phyloP scores from a whole-genome alignment of 2,797 vertebrate genomes.

The Aplochiton taeniatus region DNA sequence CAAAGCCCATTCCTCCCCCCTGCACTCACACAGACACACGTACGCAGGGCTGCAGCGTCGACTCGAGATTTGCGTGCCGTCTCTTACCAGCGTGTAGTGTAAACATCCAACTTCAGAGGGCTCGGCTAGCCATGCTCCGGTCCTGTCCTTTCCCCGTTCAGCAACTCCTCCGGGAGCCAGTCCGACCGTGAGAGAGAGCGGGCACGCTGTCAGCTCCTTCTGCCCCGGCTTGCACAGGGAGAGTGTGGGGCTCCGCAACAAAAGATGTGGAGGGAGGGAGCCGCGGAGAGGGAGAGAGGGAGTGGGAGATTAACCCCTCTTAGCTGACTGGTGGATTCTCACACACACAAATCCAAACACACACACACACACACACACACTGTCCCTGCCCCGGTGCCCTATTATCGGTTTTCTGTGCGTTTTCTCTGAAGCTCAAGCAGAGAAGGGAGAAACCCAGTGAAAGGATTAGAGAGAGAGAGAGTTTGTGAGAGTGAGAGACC shows the following conservation, averaged over 20 bases:
- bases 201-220: slow-evolving; percentile 62
- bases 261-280: slow-evolving; percentile 59
- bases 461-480: slow-evolving; percentile 47
- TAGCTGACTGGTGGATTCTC: slow-evolving; percentile 58
- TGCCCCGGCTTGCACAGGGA: slow-evolving; percentile 57
- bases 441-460: slow-evolving; percentile 45
- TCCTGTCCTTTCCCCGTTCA: no score
- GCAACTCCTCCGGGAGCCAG: background rate
- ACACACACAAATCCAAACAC: slow-evolving; percentile 33
- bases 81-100: no score
- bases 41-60: no score
- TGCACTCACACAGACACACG: background rate
- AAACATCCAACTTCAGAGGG: no score
- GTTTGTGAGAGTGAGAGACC: slow-evolving; percentile 31
- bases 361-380: slow-evolving; percentile 1
- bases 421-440: slow-evolving; percentile 59
- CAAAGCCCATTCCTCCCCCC: background rate
- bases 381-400: no score
- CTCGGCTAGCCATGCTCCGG: no score
- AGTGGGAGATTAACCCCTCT: slow-evolving; percentile 61
- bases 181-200: slow-evolving; percentile 22
- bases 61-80: no score
- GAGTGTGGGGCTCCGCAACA: slow-evolving; percentile 72
- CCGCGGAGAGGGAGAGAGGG: slow-evolving; percentile 36
- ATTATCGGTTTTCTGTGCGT: slow-evolving; percentile 45